These are phyloP conservation scores for Trachops cirrhosus DNA, from an alignment of 2,797 vertebrate species.

Conservation along the genomic window DNA sequence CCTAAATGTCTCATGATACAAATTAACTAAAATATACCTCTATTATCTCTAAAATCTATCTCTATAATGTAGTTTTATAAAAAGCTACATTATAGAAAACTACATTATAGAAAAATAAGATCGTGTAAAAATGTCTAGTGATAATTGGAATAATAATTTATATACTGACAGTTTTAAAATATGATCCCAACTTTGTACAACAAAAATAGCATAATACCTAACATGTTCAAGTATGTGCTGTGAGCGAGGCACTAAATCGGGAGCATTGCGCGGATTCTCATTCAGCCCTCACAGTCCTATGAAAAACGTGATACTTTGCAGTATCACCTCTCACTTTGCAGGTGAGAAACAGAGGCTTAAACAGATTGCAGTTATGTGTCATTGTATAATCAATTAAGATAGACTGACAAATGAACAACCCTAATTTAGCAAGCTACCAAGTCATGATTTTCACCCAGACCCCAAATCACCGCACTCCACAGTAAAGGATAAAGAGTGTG, in stretches of 20 bases:
- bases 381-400: constrained; percentile 10
- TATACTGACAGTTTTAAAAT: background rate
- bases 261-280: background rate
- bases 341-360: too few relatives aligned
- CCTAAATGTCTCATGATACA: background rate
- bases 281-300: background rate
- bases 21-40: background rate
- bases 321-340: too few relatives aligned
- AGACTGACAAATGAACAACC: background rate
- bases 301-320: background rate
- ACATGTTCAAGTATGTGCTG: background rate
- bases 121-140: background rate
- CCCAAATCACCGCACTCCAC: background rate
- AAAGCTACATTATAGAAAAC: background rate
- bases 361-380: background rate
- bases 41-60: too few relatives aligned
- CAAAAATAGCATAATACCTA: background rate
- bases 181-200: background rate
- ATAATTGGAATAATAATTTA: background rate
- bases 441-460: background rate
- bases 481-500: background rate
- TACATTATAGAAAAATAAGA: background rate
- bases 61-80: background rate
- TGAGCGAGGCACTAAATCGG: background rate
- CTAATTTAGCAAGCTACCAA: background rate